These are phyloP conservation scores for Athene noctua DNA, from an alignment of 2,113 vertebrate genomes.

Conservation along the genomic window DNA sequence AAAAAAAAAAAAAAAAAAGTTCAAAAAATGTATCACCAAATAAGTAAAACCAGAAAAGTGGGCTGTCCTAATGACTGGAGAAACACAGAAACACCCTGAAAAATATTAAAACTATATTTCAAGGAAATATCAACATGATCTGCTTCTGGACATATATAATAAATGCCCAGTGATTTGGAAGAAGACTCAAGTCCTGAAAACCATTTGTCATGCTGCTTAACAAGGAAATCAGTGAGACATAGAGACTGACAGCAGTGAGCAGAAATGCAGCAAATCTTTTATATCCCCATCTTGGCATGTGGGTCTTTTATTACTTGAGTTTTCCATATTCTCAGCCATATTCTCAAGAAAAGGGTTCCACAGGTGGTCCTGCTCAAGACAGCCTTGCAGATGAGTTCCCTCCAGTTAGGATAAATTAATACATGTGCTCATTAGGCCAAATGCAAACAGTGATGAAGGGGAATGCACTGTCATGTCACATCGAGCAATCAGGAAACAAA, in stretches of 20 bases:
- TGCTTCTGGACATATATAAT: neutral
- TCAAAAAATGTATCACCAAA: neutral
- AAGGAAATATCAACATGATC: neutral
- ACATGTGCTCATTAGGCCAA: constrained; percentile 69
- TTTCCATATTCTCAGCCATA: neutral
- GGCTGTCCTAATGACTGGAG: neutral
- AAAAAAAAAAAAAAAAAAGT: neutral
- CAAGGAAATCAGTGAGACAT: neutral
- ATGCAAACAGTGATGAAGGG: constrained; percentile 79
- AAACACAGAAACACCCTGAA: neutral
- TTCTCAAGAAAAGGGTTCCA: neutral
- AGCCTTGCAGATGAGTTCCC: constrained; percentile 13
- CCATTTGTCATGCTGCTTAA: neutral
- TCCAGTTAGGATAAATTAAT: constrained; percentile 73
- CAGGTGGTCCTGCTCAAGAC: neutral
- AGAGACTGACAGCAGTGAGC: neutral
- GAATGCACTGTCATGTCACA: constrained; percentile 71
- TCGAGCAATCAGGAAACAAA: constrained; percentile 74
- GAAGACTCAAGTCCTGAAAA: neutral
- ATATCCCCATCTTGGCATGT: accelerated
- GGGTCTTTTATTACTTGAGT: neutral
- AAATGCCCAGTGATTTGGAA: neutral
- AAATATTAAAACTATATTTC: neutral
- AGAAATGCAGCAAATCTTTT: neutral
- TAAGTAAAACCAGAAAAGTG: neutral